A percentile compares a stretch with the other conserved stretches of the same genome.
phyloP scores from a whole-genome alignment of 1,140 invertebrate species.

The Tetramorium parvispinum region DNA sequence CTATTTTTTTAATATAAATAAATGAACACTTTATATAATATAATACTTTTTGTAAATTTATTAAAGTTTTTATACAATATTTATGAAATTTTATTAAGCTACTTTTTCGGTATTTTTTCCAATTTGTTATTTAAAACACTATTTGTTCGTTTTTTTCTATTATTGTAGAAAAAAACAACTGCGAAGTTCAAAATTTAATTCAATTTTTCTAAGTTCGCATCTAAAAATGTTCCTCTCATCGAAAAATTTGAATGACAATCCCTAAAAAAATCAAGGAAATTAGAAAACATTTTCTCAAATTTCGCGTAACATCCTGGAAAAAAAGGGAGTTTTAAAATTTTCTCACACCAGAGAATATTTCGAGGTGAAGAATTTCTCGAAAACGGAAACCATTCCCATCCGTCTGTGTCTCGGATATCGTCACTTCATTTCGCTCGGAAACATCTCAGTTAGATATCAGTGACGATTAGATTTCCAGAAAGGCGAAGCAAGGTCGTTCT shows the following conservation, averaged over 20 bases:
- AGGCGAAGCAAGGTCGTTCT: background rate
- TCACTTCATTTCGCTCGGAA: background rate
- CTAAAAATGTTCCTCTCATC: background rate
- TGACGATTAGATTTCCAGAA: slow-evolving; percentile 3
- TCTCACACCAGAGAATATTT: background rate
- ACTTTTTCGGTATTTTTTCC: background rate
- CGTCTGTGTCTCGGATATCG: background rate
- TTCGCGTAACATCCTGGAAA: background rate
- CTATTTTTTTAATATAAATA: background rate
- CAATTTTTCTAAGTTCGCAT: background rate
- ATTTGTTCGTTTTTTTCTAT: background rate
- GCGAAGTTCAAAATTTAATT: background rate
- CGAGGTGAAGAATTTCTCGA: background rate
- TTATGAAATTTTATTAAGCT: background rate
- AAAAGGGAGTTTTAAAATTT: background rate
- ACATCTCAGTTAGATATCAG: background rate
- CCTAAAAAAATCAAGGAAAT: background rate
- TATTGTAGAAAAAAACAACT: background rate
- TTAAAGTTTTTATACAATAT: too few relatives aligned
- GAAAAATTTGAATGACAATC: background rate
- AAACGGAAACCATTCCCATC: background rate
- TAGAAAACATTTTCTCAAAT: background rate
- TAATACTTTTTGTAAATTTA: too few relatives aligned
- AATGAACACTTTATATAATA: background rate
- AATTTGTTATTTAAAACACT: background rate